Evolutionary conservation across 2,888 invertebrate genomes (phyloP).

Genomic region (Ditula angustiorana): DNA sequence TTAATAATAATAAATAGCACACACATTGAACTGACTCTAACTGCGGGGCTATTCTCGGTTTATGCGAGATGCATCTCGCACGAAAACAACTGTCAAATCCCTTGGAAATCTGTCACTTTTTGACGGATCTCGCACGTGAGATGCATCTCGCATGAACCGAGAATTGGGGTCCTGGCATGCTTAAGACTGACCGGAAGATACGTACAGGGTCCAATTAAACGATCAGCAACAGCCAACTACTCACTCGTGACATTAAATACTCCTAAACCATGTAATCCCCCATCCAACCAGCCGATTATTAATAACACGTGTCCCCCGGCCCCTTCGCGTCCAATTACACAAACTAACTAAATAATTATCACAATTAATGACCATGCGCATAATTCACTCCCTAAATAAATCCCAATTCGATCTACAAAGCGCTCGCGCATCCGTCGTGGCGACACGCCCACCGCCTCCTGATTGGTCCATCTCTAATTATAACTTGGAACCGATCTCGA

Average conservation of each 20-base stretch:
- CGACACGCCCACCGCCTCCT: constrained; percentile 67
- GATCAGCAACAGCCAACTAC: constrained; percentile 1
- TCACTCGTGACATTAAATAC: constrained; percentile 5
- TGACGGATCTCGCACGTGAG: no score
- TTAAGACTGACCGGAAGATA: no score
- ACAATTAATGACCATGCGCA: constrained; percentile 78
- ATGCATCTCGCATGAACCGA: no score
- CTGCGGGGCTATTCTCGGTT: no score
- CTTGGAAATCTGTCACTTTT: no score
- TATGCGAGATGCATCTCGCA: no score
- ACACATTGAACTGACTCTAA: no score
- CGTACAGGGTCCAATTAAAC: neutral
- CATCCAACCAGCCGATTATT: constrained; percentile 18
- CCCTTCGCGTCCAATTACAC: constrained; percentile 77
- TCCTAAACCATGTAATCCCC: neutral
- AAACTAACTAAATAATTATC: constrained; percentile 83
- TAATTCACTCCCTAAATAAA: constrained; percentile 79
- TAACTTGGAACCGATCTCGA: constrained; percentile 66
- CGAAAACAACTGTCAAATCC: no score
- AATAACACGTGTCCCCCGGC: constrained; percentile 39
- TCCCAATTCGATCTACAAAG: constrained; percentile 69
- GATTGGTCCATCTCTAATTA: constrained; percentile 82
- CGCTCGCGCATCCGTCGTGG: constrained; percentile 60
- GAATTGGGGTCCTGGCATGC: no score
- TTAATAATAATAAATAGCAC: no score